Base-by-base conservation (phyloP, 1,140 invertebrate genomes). In the Papilio glaucus region DNA sequence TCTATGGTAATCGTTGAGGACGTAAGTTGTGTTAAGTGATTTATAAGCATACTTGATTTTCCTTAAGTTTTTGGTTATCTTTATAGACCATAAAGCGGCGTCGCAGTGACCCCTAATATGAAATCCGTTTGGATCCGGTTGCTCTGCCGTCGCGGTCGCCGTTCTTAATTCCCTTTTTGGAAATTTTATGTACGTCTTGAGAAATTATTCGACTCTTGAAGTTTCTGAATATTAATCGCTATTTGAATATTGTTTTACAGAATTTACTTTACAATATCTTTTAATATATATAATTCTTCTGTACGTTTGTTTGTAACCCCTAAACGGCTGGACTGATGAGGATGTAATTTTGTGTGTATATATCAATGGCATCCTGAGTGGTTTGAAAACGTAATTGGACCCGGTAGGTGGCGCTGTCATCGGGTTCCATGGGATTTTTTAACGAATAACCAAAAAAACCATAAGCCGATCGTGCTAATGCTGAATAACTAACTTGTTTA, bases 21-120 rank as follows among this genome's bases (percentile, higher is more conserved):
- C 49, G 24, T 57, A 57, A 57, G 49, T 57, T 57, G 49, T 57
- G 49, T 57, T 53, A 57, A 57, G 49, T 57, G 49, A 57, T 57
- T 57, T 57, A 57, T 24, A 13, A 18, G 24, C 3, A 57, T 53
- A 57, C 49, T 24, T 57, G 21, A 57, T 57, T 57, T 53, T 57
- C 18, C 49, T 24, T 12, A 26, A 57, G 9, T 49, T 45, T 18
- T 49, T 49, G 18, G 45, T 57, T 57, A 57, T 57, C 49, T 57
- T 57, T 57, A 57, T 57, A 57, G 49, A 57, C 49, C 49, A 57
- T 57, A 57, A 57, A 57, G 49, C 21, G 49, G 49, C 49, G 49
- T 21, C 49, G 49, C 21, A 57, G 18, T 57, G 49, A 57, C 49
- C 49, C 49, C 49, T 57, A 57, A 24, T 45, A 45, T 24, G 49